Percentiles rank a stretch among this genome's conserved stretches.
Conservation (phyloP, 2,888 invertebrate species). For the Synanthedon myopaeformis region DNA sequence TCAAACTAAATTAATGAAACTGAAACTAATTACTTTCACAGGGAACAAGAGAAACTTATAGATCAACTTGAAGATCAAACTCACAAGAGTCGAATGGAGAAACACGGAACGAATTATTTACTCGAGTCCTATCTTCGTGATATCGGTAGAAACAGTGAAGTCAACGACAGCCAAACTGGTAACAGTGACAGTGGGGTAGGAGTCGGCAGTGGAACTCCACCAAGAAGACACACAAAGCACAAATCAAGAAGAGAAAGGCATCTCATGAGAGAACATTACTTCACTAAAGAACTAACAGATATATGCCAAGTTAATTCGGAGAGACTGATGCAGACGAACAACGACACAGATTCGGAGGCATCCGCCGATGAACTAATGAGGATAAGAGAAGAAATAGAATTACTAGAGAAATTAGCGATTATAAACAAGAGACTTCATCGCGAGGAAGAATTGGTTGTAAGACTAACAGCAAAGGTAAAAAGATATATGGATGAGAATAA, state of each 20-base stretch:
- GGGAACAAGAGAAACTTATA: slow-evolving; percentile 83
- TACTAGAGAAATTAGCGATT: slow-evolving; percentile 78
- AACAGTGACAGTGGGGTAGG: slow-evolving; percentile 79
- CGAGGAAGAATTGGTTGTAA: slow-evolving; percentile 79
- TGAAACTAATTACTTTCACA: slow-evolving; percentile 20
- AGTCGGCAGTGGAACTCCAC: slow-evolving; percentile 74
- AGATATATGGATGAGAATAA: slow-evolving; percentile 68
- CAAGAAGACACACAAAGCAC: slow-evolving; percentile 63
- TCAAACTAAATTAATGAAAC: too few relatives aligned
- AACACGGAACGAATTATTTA: slow-evolving; percentile 83
- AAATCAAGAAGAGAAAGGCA: slow-evolving; percentile 66
- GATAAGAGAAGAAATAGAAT: slow-evolving; percentile 75
- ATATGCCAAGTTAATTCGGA: slow-evolving; percentile 67
- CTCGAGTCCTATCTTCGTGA: slow-evolving; percentile 79
- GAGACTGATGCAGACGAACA: slow-evolving; percentile 47
- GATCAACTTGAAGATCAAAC: slow-evolving; percentile 83
- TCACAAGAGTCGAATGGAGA: slow-evolving; percentile 78
- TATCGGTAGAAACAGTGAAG: slow-evolving; percentile 51
- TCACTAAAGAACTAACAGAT: slow-evolving; percentile 64
- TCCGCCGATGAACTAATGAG: slow-evolving; percentile 67
- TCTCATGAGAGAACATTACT: slow-evolving; percentile 66
- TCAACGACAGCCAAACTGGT: slow-evolving; percentile 71
- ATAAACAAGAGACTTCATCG: slow-evolving; percentile 79
- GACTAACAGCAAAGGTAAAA: slow-evolving; percentile 74
- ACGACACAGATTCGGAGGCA: slow-evolving; percentile 62